Percentiles rank a stretch among this genome's conserved stretches.
Conservation (phyloP, 1,140 invertebrate genomes). For the Lineus longissimus region DNA sequence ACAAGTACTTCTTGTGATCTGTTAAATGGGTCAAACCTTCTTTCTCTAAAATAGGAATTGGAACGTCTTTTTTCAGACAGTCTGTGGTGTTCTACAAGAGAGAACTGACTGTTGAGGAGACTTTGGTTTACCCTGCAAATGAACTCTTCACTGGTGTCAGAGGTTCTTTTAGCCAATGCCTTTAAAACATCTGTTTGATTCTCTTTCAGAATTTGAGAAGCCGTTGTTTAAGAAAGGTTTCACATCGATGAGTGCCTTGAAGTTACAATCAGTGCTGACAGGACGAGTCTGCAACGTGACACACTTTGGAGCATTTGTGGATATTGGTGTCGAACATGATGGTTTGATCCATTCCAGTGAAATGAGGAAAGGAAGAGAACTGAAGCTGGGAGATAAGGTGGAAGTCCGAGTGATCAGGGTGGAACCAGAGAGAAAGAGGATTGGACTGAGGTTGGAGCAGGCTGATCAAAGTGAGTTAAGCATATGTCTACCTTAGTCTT, state of each 20-base stretch:
- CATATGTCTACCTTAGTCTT: no score
- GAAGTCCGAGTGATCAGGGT: constrained; percentile 61
- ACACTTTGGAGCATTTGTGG: constrained; percentile 85
- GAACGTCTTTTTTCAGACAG: no score
- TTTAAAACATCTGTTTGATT: not conserved
- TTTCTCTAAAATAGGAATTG: no score
- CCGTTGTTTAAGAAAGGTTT: constrained; percentile 68
- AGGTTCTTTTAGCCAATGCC: no score
- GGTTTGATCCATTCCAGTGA: constrained; percentile 67
- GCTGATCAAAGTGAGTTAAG: no score
- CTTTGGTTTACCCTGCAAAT: no score
- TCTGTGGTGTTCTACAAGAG: no score
- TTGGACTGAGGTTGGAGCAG: constrained; percentile 56
- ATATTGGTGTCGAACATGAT: constrained; percentile 74
- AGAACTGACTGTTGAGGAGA: no score
- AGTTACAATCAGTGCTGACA: constrained; percentile 57
- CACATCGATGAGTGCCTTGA: constrained; percentile 61
- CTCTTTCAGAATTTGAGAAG: constrained; percentile 55
- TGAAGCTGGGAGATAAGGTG: constrained; percentile 70
- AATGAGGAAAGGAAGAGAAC: constrained; percentile 41
- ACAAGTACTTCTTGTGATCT: not conserved
- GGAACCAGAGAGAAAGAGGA: constrained; percentile 56
- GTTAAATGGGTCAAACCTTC: no score
- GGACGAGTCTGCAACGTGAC: constrained; percentile 68
- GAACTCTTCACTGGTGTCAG: no score